Base-by-base conservation (phyloP, 2,113 vertebrate genomes). In the Ornithorhynchus anatinus region DNA sequence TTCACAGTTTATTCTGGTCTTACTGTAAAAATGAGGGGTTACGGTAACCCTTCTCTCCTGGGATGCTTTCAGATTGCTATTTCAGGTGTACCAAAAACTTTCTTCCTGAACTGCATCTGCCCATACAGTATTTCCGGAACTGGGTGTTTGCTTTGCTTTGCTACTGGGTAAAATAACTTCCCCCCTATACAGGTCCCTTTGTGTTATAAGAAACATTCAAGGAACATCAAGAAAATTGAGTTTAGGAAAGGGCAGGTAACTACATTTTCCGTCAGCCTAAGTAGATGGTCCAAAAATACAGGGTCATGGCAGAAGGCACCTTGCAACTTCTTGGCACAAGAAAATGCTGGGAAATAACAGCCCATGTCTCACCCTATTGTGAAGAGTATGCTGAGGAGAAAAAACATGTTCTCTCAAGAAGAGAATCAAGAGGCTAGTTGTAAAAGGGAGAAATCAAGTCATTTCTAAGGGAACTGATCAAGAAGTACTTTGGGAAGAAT, bases 231-330 rank as follows among this genome's bases (percentile, higher is more conserved):
- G 19, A 40, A 71, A 59, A 25, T 72, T 40, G 12, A 79, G 60
- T 67, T 71, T 38, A 12, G 16, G 40, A 61, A 72, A 38, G 47
- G 3, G 16, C 37, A 60, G 23, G 40, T 22, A 84, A 44, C 37
- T 57, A 44, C 64, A 37, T 33, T 75, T 84, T 44, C 38, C 81
- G 63, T 83, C 72, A 83, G 9, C 9, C 20, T 86, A 81, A 79
- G 82, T 75, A 70, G 35, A 51, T n/a, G 12, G 33, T 61, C 44
- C n/a, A 10, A 54, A 78, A 69, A 64, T 58, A 70, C 5, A 69
- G 12, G 59, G n/a, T 16, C 78, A 10, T 37, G 44, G 17, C 20
- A 20, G 60, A 72, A 82, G 8, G 13, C 12, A 40, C 71, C 25
- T 54, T 59, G 7, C 43, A 67, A 56, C 4, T 31, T 81, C 76